A percentile compares a stretch with the other conserved stretches of the same genome.
Evolutionary conservation across 2,888 invertebrate genomes (phyloP).

Genomic region (Drosophila prostipennis): DNA sequence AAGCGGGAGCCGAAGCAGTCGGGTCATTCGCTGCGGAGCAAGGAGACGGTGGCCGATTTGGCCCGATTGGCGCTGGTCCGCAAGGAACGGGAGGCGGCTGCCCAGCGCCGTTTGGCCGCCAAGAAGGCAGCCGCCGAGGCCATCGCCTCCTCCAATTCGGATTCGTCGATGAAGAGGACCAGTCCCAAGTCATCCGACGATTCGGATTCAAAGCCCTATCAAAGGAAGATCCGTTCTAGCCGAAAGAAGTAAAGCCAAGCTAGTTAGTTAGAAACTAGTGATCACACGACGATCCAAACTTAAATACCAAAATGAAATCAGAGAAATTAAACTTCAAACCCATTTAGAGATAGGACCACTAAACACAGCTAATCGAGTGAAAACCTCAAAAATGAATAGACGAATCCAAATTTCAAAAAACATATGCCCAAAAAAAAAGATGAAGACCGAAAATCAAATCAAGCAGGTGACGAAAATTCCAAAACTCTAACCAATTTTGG

Average conservation of each 20-base stretch:
- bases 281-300: too few relatives aligned
- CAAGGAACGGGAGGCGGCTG: constrained; percentile 52
- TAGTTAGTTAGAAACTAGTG: too few relatives aligned
- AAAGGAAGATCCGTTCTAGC: background rate
- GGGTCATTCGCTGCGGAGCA: constrained; percentile 1
- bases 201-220: background rate
- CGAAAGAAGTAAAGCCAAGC: background rate
- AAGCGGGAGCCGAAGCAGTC: background rate
- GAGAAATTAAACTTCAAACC: background rate
- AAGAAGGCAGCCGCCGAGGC: constrained; percentile 18
- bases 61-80: constrained; percentile 53
- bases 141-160: background rate
- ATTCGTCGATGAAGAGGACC: constrained; percentile 8
- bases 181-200: constrained; percentile 7
- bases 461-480: background rate
- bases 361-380: background rate
- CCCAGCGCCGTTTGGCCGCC: constrained; percentile 49
- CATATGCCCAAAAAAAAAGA: background rate
- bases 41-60: constrained; percentile 41
- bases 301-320: too few relatives aligned
- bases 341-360: too few relatives aligned
- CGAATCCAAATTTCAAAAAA: background rate
- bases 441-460: background rate
- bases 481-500: too few relatives aligned
- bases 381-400: background rate